These are phyloP conservation scores for Perdita meconis DNA, from an alignment of 2,888 invertebrate genomes.

Conservation along the genomic window DNA sequence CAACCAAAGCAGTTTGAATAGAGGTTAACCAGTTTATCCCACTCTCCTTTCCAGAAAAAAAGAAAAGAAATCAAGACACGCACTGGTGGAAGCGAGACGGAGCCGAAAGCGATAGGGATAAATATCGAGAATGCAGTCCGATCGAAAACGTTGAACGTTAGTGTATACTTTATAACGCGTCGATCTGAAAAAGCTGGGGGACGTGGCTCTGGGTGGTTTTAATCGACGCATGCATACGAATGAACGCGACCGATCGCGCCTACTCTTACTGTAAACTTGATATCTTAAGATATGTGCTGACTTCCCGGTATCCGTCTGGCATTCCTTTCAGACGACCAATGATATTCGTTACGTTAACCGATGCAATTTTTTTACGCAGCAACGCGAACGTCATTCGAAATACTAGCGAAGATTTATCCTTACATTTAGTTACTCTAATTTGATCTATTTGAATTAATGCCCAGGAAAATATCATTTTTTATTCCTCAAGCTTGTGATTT, in stretches of 20 bases:
- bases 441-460: no score
- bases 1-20: conserved; percentile 69
- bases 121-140: conserved; percentile 46
- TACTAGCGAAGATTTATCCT: no score
- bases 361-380: no score
- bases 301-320: background rate
- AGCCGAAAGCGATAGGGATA: conserved; percentile 55
- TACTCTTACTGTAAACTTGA: background rate
- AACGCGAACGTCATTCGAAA: no score
- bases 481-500: no score
- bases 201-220: conserved; percentile 12
- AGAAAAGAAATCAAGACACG: conserved; percentile 48
- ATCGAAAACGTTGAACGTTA: conserved; percentile 37
- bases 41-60: conserved; percentile 79
- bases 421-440: no score
- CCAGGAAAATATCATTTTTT: no score
- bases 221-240: conserved; percentile 17
- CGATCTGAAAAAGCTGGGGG: conserved; percentile 19
- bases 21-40: conserved; percentile 84
- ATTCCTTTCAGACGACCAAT: background rate
- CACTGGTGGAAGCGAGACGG: conserved; percentile 50
- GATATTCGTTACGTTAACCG: no score
- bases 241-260: background rate
- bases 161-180: conserved; percentile 40
- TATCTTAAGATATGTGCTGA: conserved; percentile 11